Conservation (phyloP, 2,797 vertebrate genomes). For the Chanos chanos region DNA sequence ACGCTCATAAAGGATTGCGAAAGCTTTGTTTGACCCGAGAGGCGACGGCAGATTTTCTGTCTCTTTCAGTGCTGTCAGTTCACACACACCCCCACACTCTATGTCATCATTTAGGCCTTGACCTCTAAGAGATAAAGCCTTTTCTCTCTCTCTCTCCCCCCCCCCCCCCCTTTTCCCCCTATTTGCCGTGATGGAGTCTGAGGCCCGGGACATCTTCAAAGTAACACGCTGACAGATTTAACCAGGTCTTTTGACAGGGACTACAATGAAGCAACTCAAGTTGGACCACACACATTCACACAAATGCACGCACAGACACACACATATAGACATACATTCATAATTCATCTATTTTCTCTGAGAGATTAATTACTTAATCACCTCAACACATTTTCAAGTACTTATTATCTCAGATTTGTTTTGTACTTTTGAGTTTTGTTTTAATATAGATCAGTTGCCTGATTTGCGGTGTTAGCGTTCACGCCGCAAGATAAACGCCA, state of each 20-base stretch:
- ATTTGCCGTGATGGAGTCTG: constrained; percentile 7
- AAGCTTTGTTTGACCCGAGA: no score
- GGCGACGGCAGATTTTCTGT: no score
- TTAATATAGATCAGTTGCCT: no score
- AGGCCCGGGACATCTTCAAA: constrained; percentile 40
- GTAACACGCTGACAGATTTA: constrained; percentile 35
- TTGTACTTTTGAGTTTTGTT: no score
- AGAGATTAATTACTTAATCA: no score
- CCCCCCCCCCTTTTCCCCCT: constrained; percentile 9
- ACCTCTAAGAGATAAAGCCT: constrained; percentile 5
- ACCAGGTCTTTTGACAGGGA: constrained; percentile 27
- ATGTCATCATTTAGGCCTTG: not conserved
- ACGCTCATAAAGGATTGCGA: no score
- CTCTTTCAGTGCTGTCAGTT: constrained; percentile 4
- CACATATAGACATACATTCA: not conserved
- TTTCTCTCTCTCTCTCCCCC: constrained; percentile 23
- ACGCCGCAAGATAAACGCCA: no score
- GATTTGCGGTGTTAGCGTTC: no score
- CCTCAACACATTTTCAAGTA: no score
- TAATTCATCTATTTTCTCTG: not conserved
- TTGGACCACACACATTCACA: constrained; percentile 28
- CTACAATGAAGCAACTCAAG: constrained; percentile 28
- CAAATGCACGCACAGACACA: not conserved
- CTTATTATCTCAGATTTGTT: no score
- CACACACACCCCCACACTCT: constrained; percentile 1